Percentiles rank a stretch among this genome's conserved stretches.
phyloP scores from a whole-genome alignment of 2,797 vertebrate genomes.

The Micropoecilia bifurca region DNA sequence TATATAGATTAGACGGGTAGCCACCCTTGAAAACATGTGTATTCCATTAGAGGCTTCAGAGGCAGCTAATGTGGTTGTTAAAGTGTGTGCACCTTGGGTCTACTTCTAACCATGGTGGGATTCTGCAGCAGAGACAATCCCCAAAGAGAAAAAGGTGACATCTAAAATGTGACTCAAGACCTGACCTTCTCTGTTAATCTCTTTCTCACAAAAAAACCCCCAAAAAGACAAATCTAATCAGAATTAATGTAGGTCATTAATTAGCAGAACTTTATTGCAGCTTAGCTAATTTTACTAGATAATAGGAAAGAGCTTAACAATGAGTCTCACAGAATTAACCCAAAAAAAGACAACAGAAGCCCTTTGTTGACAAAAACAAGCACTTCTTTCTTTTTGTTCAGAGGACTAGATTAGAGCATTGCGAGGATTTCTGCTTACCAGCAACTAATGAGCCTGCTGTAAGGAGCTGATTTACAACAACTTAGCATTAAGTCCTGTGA shows the following conservation, averaged over 20 bases:
- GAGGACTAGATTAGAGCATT: constrained; percentile 12
- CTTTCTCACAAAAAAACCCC: constrained; percentile 28
- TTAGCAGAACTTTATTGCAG: constrained; percentile 34
- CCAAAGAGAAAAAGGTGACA: neutral
- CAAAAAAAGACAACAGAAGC: constrained; percentile 15
- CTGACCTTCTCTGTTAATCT: constrained; percentile 25
- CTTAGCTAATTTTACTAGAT: constrained; percentile 33
- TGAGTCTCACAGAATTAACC: constrained; percentile 18
- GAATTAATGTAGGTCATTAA: constrained; percentile 59
- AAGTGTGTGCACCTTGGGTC: constrained; percentile 50
- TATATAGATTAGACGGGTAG: constrained; percentile 72
- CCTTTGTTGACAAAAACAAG: constrained; percentile 20
- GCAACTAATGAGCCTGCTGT: neutral
- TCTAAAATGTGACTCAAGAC: constrained; percentile 1
- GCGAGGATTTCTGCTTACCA: constrained; percentile 13
- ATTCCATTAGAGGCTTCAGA: constrained; percentile 52
- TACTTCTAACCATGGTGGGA: constrained; percentile 13
- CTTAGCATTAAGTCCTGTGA: neutral
- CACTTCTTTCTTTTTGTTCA: constrained; percentile 17
- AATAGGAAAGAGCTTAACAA: constrained; percentile 30
- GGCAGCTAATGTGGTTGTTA: constrained; percentile 62
- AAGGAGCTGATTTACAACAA: neutral
- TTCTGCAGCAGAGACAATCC: neutral
- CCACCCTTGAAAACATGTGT: constrained; percentile 62
- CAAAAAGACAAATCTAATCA: constrained; percentile 63